Conservation (phyloP, 2,113 vertebrate species). For the Synchiropus splendidus region DNA sequence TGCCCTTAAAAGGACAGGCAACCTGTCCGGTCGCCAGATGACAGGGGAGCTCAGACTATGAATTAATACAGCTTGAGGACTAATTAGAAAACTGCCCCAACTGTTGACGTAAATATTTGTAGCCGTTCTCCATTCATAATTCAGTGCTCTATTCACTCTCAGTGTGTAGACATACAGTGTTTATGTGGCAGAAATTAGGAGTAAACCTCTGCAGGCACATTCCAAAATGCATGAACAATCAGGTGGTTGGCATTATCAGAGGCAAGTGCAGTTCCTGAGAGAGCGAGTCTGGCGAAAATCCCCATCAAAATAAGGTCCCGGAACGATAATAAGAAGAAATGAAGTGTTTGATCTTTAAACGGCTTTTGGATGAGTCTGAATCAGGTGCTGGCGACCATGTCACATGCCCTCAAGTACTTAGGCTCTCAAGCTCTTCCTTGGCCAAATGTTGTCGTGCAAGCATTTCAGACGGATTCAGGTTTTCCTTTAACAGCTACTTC, state of each 20-base stretch:
- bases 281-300: conserved; percentile 62
- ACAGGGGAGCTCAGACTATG: too few species aligned
- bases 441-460: conserved; percentile 14
- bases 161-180: too few species aligned
- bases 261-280: conserved; percentile 54
- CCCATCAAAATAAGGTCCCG: conserved; percentile 39
- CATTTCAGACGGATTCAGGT: conserved; percentile 14
- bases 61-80: too few species aligned
- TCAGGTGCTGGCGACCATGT: conserved; percentile 47
- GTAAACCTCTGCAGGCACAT: conserved; percentile 37
- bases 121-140: too few species aligned
- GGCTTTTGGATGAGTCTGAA: conserved; percentile 43
- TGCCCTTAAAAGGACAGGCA: too few species aligned
- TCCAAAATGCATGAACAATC: conserved; percentile 55
- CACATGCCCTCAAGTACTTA: conserved; percentile 40
- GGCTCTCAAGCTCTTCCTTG: too few species aligned
- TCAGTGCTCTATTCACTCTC: too few species aligned
- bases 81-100: too few species aligned
- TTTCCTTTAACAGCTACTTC: conserved; percentile 13
- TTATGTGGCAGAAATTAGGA: conserved; percentile 32
- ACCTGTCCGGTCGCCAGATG: too few species aligned
- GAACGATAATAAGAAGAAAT: conserved; percentile 52
- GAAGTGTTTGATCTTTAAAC: conserved; percentile 59
- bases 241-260: conserved; percentile 70
- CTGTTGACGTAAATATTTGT: too few species aligned